Evolutionary conservation across 2,113 vertebrate species (phyloP).

Genomic region (Anolis carolinensis): DNA sequence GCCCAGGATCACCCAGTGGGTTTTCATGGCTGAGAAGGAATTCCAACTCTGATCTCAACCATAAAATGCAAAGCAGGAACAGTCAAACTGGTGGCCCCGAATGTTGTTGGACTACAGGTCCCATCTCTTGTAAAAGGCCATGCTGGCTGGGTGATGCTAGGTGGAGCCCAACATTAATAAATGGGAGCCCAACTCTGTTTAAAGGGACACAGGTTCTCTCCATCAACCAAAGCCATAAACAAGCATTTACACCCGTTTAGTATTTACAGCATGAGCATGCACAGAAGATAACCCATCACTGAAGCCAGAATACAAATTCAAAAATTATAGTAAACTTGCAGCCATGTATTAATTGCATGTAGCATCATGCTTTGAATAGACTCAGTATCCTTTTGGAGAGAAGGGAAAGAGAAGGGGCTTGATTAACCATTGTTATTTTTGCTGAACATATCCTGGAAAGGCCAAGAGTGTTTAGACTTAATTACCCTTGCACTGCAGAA

Average conservation of each 20-base stretch:
- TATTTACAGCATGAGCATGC: neutral
- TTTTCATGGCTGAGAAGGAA: no score
- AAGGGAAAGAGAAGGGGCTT: neutral
- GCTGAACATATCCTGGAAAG: conserved; percentile 35
- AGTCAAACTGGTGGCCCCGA: no score
- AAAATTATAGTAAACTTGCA: conserved; percentile 12
- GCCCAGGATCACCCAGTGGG: no score
- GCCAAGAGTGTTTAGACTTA: conserved; percentile 37
- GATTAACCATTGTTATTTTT: conserved; percentile 42
- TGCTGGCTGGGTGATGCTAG: no score
- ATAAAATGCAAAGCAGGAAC: no score
- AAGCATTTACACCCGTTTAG: neutral
- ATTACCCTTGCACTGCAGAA: conserved; percentile 31
- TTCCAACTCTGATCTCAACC: no score
- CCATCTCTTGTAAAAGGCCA: no score
- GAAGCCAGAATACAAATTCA: accelerated
- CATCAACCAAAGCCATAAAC: no score
- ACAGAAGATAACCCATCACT: neutral
- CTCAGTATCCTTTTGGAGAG: accelerated
- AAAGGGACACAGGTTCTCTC: no score
- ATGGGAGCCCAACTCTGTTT: no score
- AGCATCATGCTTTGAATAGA: conserved; percentile 23
- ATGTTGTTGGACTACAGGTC: no score
- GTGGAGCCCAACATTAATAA: no score
- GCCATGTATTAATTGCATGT: conserved; percentile 5